Percentiles rank a stretch among this genome's conserved stretches.
phyloP scores from a whole-genome alignment of 92 coral and sea anemone genomes.

The Umimayanthus chanpuru region DNA sequence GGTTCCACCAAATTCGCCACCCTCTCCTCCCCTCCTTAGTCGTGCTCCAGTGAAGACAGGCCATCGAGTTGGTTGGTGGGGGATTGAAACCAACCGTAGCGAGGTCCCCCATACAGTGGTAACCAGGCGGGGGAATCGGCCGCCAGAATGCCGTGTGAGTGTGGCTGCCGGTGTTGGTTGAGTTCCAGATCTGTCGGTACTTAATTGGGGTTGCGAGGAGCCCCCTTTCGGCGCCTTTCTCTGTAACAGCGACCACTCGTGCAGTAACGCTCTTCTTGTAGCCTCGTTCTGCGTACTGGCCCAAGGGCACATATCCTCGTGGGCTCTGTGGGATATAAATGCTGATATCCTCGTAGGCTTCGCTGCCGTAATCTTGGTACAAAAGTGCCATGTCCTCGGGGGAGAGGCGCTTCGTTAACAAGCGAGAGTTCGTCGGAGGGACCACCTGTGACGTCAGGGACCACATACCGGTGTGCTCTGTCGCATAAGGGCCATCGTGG shows the following conservation, averaged over 20 bases:
- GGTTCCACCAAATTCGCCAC: constrained; percentile 80
- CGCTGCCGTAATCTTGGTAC: constrained; percentile 56
- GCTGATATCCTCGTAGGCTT: constrained; percentile 66
- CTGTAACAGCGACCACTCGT: constrained; percentile 68
- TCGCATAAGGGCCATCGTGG: constrained; percentile 53
- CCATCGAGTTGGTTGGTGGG: constrained; percentile 56
- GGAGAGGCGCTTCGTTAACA: constrained; percentile 52
- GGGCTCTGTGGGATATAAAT: constrained; percentile 85
- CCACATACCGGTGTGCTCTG: constrained; percentile 50
- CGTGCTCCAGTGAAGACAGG: constrained; percentile 85
- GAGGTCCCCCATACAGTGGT: constrained; percentile 80
- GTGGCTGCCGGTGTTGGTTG: constrained; percentile 31
- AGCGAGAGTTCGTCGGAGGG: constrained; percentile 57
- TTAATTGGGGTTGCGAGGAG: constrained; percentile 63
- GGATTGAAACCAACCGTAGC: constrained; percentile 54
- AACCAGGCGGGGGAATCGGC: constrained; percentile 85
- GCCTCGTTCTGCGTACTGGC: constrained; percentile 73
- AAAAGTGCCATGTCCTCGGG: constrained; percentile 68
- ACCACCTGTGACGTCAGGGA: constrained; percentile 66
- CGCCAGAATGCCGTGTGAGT: constrained; percentile 59
- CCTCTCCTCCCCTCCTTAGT: constrained; percentile 57
- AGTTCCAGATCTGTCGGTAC: constrained; percentile 68
- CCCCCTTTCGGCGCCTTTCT: constrained; percentile 55
- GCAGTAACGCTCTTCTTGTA: constrained; percentile 29
- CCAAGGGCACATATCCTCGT: constrained; percentile 65